phyloP scores from a whole-genome alignment of 2,888 invertebrate species.

The Glaucopsyche alexis region DNA sequence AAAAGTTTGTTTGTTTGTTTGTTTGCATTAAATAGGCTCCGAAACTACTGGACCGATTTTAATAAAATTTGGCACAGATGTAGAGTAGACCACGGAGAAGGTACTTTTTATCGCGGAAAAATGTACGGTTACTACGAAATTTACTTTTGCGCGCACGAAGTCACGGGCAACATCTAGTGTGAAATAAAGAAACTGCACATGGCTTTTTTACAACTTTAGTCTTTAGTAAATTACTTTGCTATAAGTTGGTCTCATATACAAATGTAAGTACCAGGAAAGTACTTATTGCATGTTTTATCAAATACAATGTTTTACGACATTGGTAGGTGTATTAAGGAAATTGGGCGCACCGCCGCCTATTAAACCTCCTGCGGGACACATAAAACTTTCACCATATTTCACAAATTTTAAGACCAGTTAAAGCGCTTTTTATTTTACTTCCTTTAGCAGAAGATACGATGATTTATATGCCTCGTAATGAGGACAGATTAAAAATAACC shows the following conservation, averaged over 20 bases:
- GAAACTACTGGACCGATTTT: too few relatives aligned
- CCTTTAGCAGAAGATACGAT: neutral
- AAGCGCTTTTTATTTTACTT: slow-evolving; percentile 12
- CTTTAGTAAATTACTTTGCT: neutral
- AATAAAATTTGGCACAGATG: too few relatives aligned
- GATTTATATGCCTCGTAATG: slow-evolving; percentile 14
- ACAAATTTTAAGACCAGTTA: slow-evolving; percentile 16
- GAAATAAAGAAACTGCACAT: too few relatives aligned
- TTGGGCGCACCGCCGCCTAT: slow-evolving; percentile 1
- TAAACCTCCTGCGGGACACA: slow-evolving; percentile 10
- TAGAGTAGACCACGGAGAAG: too few relatives aligned
- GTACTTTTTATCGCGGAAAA: too few relatives aligned
- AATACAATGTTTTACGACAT: neutral
- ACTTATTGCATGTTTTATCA: neutral
- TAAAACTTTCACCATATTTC: slow-evolving; percentile 14
- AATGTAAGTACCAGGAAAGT: neutral
- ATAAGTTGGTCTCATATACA: neutral
- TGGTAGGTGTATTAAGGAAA: slow-evolving; percentile 10
- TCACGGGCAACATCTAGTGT: too few relatives aligned
- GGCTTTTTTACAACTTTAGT: neutral
- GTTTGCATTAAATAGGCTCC: too few relatives aligned
- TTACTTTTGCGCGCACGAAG: too few relatives aligned
- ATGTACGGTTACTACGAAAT: too few relatives aligned
- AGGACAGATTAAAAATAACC: slow-evolving; percentile 1
- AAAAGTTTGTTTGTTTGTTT: too few relatives aligned